Evolutionary conservation across 2,113 vertebrate genomes (phyloP), one percentile per base, ranked within the genome.

Genomic region (Verasper variegatus): DNA sequence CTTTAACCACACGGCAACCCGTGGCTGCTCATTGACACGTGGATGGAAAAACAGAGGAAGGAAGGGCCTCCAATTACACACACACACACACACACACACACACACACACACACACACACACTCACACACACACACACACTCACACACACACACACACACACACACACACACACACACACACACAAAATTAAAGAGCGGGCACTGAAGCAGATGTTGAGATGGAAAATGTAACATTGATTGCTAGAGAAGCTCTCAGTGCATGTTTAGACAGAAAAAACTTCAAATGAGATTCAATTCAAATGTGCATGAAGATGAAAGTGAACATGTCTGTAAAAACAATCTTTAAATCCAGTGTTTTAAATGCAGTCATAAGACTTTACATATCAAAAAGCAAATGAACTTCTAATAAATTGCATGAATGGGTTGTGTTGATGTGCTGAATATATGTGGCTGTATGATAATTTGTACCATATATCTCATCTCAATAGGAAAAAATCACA

Each of bases 1-100:
- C 51, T 76, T 55, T n/a, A 72, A 73, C 78, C 42, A 27, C 11
- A 42, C 9, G 47, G 13, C 26, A 68, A 82, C 57, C 51, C 71
- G 62, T 61, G 70, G 54, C 42, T 56, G 49, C 63, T 71, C 26
- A 11, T 27, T 51, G 11, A 42, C 40, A 42, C 12, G 3, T 26
- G 51, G 31, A 65, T 6, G 1, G 27, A 73, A 79, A 77, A 54
- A 11, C 54, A 67, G 40, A 42, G 40, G 40, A 70, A 37, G 37
- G 40, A 62, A 56, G 37, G 27, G 20, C 18, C 65, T 49, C 64
- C 40, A 15, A 35, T 37, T n/a, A 35, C 37, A 60, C 31, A 15
- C 21, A 17, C 21, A 67, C 51, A 35, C 26, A 27, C 17, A 56
- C 26, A 31, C 27, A 4, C 27, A 31, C 27, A 31, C 27, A 31